phyloP scores from a whole-genome alignment of 2,113 vertebrate genomes.

The Vidua chalybeata region DNA sequence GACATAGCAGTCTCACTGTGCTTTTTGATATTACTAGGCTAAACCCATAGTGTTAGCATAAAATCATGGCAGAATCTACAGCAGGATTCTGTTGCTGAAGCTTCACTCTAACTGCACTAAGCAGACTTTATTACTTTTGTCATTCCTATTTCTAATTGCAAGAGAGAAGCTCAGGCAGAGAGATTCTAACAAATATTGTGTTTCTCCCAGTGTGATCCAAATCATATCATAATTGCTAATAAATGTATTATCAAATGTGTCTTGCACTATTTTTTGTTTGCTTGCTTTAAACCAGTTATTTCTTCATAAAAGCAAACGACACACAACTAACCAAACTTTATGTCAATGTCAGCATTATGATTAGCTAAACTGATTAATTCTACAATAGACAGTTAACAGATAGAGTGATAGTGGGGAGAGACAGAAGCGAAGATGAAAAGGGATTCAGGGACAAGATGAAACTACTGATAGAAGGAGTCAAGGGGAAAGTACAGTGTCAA shows the following conservation, averaged over 20 bases:
- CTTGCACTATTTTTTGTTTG: background rate
- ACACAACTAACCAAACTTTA: constrained; percentile 4
- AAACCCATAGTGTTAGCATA: background rate
- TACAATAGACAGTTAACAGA: background rate
- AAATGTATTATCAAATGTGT: background rate
- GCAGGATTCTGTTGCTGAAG: background rate
- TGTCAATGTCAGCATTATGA: constrained; percentile 27
- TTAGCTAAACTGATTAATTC: constrained; percentile 38
- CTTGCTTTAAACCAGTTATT: background rate
- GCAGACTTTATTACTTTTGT: background rate
- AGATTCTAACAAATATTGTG: background rate
- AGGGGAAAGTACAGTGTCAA: constrained; percentile 4
- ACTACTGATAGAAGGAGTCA: background rate
- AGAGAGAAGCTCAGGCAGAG: background rate
- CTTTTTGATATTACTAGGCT: background rate
- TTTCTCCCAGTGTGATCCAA: background rate
- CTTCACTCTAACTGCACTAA: background rate
- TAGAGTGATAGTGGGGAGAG: background rate
- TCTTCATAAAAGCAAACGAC: constrained; percentile 1
- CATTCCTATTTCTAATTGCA: background rate
- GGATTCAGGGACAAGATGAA: constrained; percentile 12
- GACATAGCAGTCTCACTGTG: background rate
- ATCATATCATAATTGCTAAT: background rate
- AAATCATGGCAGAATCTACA: background rate
- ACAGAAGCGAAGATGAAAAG: constrained; percentile 24